Conservation (phyloP, 2,888 invertebrate species). For the Diplazon laetatorius region DNA sequence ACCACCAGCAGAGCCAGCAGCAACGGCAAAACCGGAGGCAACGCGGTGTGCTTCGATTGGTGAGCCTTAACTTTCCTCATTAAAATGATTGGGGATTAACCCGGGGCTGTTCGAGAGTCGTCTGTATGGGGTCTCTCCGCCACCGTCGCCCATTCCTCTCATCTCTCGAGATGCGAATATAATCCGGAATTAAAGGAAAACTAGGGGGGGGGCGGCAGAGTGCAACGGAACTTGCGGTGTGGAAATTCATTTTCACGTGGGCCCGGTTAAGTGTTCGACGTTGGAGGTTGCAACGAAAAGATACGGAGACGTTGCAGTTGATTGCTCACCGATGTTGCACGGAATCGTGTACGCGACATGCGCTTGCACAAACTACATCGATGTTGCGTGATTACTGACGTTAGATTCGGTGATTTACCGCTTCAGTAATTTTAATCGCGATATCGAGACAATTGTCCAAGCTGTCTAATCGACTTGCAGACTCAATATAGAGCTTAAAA, state of each 20-base stretch:
- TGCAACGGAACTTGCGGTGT: not conserved
- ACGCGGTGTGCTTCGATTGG: constrained; percentile 49
- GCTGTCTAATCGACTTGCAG: constrained; percentile 30
- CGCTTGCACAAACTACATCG: constrained; percentile 19
- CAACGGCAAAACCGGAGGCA: not conserved
- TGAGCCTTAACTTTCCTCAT: constrained; percentile 67
- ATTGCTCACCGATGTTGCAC: not conserved
- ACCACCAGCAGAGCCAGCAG: not conserved
- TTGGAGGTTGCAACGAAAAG: not conserved
- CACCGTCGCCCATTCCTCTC: constrained; percentile 14
- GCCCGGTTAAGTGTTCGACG: not conserved
- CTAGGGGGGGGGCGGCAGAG: not conserved
- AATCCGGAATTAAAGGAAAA: constrained; percentile 56
- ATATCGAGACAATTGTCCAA: constrained; percentile 27
- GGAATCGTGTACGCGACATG: not conserved
- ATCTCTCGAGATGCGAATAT: constrained; percentile 33
- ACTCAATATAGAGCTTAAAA: constrained; percentile 5
- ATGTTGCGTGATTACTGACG: constrained; percentile 40
- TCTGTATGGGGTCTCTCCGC: constrained; percentile 12
- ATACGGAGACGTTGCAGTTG: constrained; percentile 1
- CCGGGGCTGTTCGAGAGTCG: constrained; percentile 49
- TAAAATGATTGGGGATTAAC: constrained; percentile 68
- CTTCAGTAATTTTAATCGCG: constrained; percentile 9
- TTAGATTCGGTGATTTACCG: constrained; percentile 14
- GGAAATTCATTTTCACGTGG: constrained; percentile 14